These are phyloP conservation scores for Oryzias woworae DNA, from an alignment of 2,113 vertebrate genomes.

Conservation along the genomic window DNA sequence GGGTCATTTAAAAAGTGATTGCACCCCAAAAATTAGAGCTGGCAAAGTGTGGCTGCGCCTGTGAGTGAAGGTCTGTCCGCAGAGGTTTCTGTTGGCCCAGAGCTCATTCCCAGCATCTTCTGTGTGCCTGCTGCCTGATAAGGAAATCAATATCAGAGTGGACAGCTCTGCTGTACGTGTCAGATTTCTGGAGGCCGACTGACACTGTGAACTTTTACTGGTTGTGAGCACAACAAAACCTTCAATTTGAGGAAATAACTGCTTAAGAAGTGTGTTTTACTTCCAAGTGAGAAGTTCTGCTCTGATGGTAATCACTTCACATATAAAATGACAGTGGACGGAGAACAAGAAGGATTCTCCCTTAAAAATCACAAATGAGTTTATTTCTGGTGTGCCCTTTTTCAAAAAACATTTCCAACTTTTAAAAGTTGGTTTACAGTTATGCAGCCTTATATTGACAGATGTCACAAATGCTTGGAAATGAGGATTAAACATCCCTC, in stretches of 20 bases:
- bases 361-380: background rate
- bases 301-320: constrained; percentile 24
- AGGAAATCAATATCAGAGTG: constrained; percentile 61
- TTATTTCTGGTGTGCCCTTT: background rate
- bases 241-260: constrained; percentile 28
- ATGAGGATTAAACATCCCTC: too few species aligned
- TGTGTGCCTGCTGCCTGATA: constrained; percentile 52
- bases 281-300: constrained; percentile 11
- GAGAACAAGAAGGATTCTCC: background rate
- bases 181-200: constrained; percentile 23
- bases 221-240: constrained; percentile 26
- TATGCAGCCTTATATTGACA: too few species aligned
- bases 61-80: constrained; percentile 16
- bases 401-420: background rate
- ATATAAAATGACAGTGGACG: constrained; percentile 5
- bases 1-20: constrained; percentile 51
- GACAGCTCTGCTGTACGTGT: constrained; percentile 45
- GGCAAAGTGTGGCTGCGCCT: constrained; percentile 25
- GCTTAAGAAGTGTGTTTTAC: constrained; percentile 8
- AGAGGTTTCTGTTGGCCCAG: constrained; percentile 22
- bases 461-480: too few species aligned
- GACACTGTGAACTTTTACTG: constrained; percentile 30
- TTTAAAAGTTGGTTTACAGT: too few species aligned
- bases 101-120: constrained; percentile 41
- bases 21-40: constrained; percentile 52